Evolutionary conservation across 2,888 invertebrate genomes (phyloP).

Genomic region (Tachina lurida): DNA sequence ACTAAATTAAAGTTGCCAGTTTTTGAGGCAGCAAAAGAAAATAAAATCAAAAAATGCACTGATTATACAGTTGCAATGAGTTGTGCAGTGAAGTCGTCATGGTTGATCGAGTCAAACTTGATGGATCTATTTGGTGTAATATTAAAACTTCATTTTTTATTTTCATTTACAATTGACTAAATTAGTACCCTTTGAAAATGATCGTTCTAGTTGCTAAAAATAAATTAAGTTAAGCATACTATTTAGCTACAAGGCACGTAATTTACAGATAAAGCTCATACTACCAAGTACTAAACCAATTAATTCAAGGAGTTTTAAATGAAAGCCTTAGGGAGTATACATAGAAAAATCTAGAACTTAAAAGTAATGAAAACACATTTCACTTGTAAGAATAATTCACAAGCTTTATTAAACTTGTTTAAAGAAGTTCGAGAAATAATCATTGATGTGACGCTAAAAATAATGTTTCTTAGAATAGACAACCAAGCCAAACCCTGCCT

Average conservation of each 20-base stretch:
- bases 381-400: background rate
- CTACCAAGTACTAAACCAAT: background rate
- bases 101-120: conserved; percentile 32
- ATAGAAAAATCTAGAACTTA: background rate
- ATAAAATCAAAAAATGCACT: background rate
- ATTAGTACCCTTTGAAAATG: conserved; percentile 9
- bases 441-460: background rate
- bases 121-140: conserved; percentile 34
- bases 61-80: conserved; percentile 17
- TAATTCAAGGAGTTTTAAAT: background rate
- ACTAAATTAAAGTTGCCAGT: conserved; percentile 28
- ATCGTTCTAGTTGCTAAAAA: conserved; percentile 38
- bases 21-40: conserved; percentile 5
- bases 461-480: background rate
- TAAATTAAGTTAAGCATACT: conserved; percentile 14
- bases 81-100: conserved; percentile 17
- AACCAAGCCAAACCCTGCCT: background rate
- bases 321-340: background rate
- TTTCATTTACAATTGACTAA: background rate
- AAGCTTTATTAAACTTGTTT: background rate
- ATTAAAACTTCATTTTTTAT: background rate
- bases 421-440: background rate
- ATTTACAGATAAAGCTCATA: background rate
- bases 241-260: conserved; percentile 30
- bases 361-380: no score